A percentile compares a stretch with the other conserved stretches of the same genome.
phyloP scores from a whole-genome alignment of 1,140 invertebrate genomes.

The Lasioglossum baleicum region DNA sequence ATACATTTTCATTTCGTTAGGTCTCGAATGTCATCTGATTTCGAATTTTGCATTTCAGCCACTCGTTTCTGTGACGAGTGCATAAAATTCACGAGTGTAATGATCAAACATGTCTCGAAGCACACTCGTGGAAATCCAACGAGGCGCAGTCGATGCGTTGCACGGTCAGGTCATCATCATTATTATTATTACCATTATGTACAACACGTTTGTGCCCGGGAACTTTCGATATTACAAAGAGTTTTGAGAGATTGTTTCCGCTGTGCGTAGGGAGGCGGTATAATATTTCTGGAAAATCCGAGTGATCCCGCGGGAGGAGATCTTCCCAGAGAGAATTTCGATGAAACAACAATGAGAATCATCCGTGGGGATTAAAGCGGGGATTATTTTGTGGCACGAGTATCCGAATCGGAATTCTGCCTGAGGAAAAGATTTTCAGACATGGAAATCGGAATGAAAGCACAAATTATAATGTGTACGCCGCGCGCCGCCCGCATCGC shows the following conservation, averaged over 20 bases:
- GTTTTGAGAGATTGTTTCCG: conserved; percentile 46
- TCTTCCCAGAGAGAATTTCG: conserved; percentile 55
- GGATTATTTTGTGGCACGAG: conserved; percentile 56
- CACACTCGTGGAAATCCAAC: no score
- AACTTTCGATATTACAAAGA: conserved; percentile 17
- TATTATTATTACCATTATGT: conserved; percentile 16
- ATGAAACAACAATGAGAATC: conserved; percentile 64
- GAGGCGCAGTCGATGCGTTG: no score
- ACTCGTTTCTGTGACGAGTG: no score
- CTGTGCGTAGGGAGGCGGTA: conserved; percentile 15
- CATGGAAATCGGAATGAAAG: conserved; percentile 26
- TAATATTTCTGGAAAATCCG: conserved; percentile 60
- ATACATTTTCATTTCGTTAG: no score
- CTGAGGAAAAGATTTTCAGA: conserved; percentile 41
- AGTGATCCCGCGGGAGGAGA: conserved; percentile 51
- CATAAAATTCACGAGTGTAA: no score
- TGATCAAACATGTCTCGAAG: no score
- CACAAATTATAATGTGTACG: conserved; percentile 30
- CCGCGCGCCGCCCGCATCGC: background rate
- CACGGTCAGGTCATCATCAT: background rate
- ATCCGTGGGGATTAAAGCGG: conserved; percentile 56
- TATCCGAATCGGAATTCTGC: conserved; percentile 52
- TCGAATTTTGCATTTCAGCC: no score
- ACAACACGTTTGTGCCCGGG: background rate
- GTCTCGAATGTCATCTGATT: no score